These are phyloP conservation scores for Frankliniella fusca DNA, from an alignment of 2,888 invertebrate species.

Conservation along the genomic window DNA sequence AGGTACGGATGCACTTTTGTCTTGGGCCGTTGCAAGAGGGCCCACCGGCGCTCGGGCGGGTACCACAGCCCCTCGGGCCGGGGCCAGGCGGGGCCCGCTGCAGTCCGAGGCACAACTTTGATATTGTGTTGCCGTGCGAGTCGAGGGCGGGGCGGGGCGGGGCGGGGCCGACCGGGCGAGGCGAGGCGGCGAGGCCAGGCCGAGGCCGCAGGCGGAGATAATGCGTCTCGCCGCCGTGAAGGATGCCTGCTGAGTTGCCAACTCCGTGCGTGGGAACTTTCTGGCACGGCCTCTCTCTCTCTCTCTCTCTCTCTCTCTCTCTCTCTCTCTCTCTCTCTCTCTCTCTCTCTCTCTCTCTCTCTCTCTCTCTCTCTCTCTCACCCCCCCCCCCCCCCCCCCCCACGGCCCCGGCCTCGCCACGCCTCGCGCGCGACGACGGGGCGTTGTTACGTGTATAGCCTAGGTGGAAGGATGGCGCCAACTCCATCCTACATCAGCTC, in stretches of 20 bases:
- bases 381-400: no score
- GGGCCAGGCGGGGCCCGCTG: neutral
- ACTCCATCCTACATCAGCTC: slow-evolving; percentile 1
- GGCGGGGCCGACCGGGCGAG: neutral
- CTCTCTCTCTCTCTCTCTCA: neutral
- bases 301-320: slow-evolving; percentile 5
- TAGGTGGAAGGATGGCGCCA: neutral
- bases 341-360: slow-evolving; percentile 1
- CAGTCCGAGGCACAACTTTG: slow-evolving; percentile 7
- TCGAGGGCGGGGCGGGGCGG: neutral
- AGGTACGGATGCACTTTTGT: no score
- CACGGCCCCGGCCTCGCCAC: neutral
- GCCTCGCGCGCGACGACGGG: neutral
- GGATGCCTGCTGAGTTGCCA: slow-evolving; percentile 23
- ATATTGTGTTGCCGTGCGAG: neutral
- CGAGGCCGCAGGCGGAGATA: neutral
- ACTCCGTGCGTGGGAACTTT: slow-evolving; percentile 24
- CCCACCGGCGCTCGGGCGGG: neutral
- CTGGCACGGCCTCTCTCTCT: neutral
- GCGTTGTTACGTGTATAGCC: neutral
- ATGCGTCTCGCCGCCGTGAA: slow-evolving; percentile 4
- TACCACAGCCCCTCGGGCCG: neutral
- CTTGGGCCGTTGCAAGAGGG: no score
- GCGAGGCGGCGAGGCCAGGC: neutral
- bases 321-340: slow-evolving; percentile 1